These are phyloP conservation scores for Brachionus rotundiformis DNA, from an alignment of 1,140 invertebrate species.

Conservation along the genomic window DNA sequence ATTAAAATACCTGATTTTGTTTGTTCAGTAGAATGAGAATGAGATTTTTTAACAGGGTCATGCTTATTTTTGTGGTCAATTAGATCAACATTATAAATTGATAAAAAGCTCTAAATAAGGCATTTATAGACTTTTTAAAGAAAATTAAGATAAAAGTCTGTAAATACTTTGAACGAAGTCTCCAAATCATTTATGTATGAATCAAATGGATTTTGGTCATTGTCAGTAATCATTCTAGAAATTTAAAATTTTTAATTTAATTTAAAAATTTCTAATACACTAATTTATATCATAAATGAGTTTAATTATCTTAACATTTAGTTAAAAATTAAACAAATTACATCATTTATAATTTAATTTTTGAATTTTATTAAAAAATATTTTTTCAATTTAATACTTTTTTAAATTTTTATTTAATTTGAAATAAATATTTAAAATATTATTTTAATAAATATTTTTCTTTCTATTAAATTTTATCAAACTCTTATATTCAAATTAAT, in stretches of 20 bases:
- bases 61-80: conserved; percentile 32
- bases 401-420: too few relatives aligned
- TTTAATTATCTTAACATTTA: too few relatives aligned
- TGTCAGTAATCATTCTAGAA: neutral
- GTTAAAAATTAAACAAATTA: too few relatives aligned
- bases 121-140: neutral
- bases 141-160: neutral
- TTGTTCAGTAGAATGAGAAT: conserved; percentile 18
- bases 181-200: neutral
- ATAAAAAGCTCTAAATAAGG: conserved; percentile 17
- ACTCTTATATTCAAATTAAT: too few relatives aligned
- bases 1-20: neutral
- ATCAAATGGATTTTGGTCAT: conserved; percentile 20
- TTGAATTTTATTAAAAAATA: too few relatives aligned
- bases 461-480: too few relatives aligned
- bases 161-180: conserved; percentile 22
- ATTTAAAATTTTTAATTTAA: neutral
- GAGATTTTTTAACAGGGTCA: neutral
- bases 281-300: too few relatives aligned
- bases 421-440: too few relatives aligned
- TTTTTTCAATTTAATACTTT: too few relatives aligned
- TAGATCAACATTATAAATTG: conserved; percentile 41
- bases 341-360: too few relatives aligned
- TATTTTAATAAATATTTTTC: too few relatives aligned
- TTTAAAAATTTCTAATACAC: too few relatives aligned